Evolutionary conservation across 2,113 vertebrate species (phyloP).

Genomic region (Oncorhynchus mykiss): DNA sequence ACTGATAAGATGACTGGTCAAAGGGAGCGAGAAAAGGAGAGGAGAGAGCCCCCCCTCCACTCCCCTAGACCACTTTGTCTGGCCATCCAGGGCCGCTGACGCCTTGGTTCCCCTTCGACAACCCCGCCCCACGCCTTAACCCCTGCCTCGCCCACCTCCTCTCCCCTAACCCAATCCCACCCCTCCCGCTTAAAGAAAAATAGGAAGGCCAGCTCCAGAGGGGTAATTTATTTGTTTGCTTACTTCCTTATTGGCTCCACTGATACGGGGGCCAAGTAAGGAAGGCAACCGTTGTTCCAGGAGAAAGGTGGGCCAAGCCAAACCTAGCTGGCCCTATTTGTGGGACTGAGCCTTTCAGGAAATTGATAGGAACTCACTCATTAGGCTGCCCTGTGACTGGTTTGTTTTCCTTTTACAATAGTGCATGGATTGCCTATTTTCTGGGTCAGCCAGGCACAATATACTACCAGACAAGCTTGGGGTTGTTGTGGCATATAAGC

Average conservation of each 20-base stretch:
- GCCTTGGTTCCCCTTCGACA: conserved; percentile 49
- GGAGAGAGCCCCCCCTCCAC: neutral
- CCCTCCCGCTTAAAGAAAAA: conserved; percentile 2
- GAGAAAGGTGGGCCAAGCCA: conserved; percentile 52
- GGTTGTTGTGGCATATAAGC: neutral
- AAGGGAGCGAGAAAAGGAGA: neutral
- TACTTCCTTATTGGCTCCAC: conserved; percentile 38
- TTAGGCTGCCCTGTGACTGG: conserved; percentile 41
- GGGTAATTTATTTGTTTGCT: conserved; percentile 50
- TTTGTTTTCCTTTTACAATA: conserved; percentile 30
- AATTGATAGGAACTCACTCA: conserved; percentile 49
- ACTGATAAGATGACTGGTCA: neutral
- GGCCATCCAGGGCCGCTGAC: conserved; percentile 49
- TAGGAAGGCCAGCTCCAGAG: neutral
- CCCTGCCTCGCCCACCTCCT: neutral
- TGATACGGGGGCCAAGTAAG: conserved; percentile 59
- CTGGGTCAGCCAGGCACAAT: too few species aligned
- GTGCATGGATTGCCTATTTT: too few species aligned
- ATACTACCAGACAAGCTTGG: neutral
- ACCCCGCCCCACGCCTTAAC: conserved; percentile 17
- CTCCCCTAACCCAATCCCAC: neutral
- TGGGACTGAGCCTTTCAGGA: conserved; percentile 27
- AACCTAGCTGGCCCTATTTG: conserved; percentile 39
- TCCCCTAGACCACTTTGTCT: conserved; percentile 41
- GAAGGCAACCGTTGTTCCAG: conserved; percentile 67